Evolutionary conservation across 2,797 vertebrate species (phyloP), one percentile per base, ranked within the genome.

Genomic region (Nannoperca australis): DNA sequence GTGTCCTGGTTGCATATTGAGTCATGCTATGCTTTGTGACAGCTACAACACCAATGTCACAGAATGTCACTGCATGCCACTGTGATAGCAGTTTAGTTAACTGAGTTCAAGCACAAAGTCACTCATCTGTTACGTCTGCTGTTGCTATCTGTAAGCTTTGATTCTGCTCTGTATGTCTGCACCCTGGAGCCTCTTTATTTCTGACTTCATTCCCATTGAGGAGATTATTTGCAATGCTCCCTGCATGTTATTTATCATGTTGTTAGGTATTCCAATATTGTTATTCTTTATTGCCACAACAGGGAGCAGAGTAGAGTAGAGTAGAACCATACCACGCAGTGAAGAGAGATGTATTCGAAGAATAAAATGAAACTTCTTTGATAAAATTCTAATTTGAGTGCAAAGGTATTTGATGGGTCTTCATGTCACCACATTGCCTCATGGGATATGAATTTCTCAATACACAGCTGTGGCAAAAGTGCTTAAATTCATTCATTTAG

Each of bases 151-250:
- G 56, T 3, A 18, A 20, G 38, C 38, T 58, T 36, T 64, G 63
- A 64, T 58, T 72, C 40, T 65, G 45, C 32, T 58, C 3, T 53
- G 50, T 73, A 30, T 54, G 24, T 73, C 56, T 78, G n/a, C 54
- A 42, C 58, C 54, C 42, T 20, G 27, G 36, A 13, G 36, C 22
- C 40, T 60, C 66, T 72, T 67, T 49, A 68, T 75, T 68, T 68
- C 45, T 55, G 12, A 72, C 1, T 59, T 27, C 27, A 82, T 70
- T 65, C 38, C 61, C 22, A 42, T 20, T 36, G 36, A 64, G 36
- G 32, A 75, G 36, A 72, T 70, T 61, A 65, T 70, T 49, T 79
- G 38, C 51, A 40, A 51, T 67, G 49, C 17, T 67, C 45, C 42
- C 24, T 54, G 40, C 49, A 13, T 71, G 49, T 49, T 66, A 42